phyloP scores from a whole-genome alignment of 1,140 invertebrate genomes.

The Chironomus tepperi region DNA sequence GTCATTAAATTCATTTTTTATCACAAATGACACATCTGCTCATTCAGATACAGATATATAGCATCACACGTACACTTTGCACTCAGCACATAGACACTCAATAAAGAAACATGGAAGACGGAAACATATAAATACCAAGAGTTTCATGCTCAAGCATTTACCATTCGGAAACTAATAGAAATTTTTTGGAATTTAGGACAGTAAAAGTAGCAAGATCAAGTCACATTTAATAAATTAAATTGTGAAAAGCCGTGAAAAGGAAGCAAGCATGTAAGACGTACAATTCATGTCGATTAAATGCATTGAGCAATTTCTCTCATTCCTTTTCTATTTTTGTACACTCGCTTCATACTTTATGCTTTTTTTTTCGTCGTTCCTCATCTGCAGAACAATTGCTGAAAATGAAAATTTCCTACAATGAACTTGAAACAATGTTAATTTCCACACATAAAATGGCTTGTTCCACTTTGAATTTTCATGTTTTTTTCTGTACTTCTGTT shows the following conservation, averaged over 20 bases:
- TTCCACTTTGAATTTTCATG: conserved; percentile 8
- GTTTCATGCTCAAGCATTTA: neutral
- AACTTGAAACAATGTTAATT: conserved; percentile 10
- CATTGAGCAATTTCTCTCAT: no score
- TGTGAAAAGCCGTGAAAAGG: no score
- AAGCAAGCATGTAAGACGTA: no score
- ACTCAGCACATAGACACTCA: neutral
- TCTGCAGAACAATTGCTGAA: neutral
- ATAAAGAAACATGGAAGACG: neutral
- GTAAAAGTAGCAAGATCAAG: no score
- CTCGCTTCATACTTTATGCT: neutral
- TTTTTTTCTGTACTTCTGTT: neutral
- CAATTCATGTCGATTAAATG: no score
- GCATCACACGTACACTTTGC: neutral
- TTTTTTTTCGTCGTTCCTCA: neutral
- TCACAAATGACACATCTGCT: conserved; percentile 1
- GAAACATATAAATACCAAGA: neutral
- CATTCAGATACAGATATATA: no score
- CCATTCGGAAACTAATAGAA: neutral
- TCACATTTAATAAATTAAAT: no score
- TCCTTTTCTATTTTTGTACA: no score
- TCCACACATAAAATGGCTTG: neutral
- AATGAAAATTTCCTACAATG: neutral
- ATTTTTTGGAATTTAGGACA: no score
- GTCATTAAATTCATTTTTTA: neutral